These are phyloP conservation scores for Eristalis intricaria DNA, from an alignment of 2,888 invertebrate genomes.

Conservation along the genomic window DNA sequence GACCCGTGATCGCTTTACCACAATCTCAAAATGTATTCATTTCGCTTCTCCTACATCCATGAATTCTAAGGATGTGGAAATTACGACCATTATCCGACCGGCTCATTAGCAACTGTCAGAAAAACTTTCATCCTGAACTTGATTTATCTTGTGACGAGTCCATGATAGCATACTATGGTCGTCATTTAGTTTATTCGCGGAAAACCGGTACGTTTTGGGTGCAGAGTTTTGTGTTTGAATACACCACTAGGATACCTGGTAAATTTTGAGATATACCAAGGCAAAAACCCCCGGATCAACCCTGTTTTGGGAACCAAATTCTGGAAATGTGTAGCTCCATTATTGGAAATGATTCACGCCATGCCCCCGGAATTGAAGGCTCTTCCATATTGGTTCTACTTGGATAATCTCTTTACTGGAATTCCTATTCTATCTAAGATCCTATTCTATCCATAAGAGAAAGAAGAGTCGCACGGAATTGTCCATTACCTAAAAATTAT, in stretches of 20 bases:
- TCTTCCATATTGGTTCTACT: background rate
- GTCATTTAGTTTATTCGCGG: constrained; percentile 41
- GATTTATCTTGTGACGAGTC: too few relatives aligned
- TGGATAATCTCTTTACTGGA: background rate
- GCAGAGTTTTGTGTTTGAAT: constrained; percentile 42
- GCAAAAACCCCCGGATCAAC: background rate
- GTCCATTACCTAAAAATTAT: too few relatives aligned
- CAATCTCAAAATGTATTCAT: too few relatives aligned
- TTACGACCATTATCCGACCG: too few relatives aligned
- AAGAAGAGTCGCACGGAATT: too few relatives aligned
- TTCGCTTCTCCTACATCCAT: too few relatives aligned
- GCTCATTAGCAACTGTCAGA: too few relatives aligned
- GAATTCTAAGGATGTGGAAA: too few relatives aligned
- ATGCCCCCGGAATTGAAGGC: background rate
- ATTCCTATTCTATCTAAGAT: background rate
- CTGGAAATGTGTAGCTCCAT: constrained; percentile 9
- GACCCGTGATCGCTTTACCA: too few relatives aligned
- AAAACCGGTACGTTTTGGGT: constrained; percentile 54
- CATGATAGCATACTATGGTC: constrained; percentile 42
- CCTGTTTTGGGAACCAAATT: background rate
- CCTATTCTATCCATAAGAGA: too few relatives aligned
- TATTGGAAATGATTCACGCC: constrained; percentile 18
- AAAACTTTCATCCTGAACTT: too few relatives aligned
- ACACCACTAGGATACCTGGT: background rate
- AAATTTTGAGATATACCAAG: constrained; percentile 4